Percentiles rank a stretch among this genome's conserved stretches.
Evolutionary conservation across 1,140 invertebrate species (phyloP).

Genomic region (Drosophila oshimai): DNA sequence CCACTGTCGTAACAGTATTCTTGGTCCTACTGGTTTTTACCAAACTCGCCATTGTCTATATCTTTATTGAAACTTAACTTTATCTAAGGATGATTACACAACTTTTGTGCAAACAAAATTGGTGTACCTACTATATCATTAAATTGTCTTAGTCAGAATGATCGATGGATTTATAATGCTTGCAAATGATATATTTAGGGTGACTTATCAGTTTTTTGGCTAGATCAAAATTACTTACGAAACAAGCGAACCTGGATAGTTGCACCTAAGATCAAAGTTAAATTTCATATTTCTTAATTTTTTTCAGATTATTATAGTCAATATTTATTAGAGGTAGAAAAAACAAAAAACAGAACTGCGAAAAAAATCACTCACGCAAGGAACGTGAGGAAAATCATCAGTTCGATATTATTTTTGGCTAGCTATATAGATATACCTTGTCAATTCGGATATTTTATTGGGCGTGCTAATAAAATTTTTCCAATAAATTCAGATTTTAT

Average conservation of each 20-base stretch:
- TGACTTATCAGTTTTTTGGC: conserved; percentile 16
- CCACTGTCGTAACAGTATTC: neutral
- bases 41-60: neutral
- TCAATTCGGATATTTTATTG: conserved; percentile 33
- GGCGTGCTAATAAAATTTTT: conserved; percentile 34
- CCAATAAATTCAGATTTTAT: conserved; percentile 4
- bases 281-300: neutral
- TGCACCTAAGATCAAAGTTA: neutral
- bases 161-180: conserved; percentile 29
- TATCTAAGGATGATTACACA: conserved; percentile 9
- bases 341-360: conserved; percentile 21
- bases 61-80: conserved; percentile 1
- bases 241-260: neutral
- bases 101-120: neutral
- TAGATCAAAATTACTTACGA: conserved; percentile 6
- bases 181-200: neutral
- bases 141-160: conserved; percentile 9
- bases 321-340: conserved; percentile 30
- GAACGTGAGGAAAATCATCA: conserved; percentile 13
- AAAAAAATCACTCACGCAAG: conserved; percentile 19
- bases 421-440: conserved; percentile 12
- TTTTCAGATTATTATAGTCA: conserved; percentile 21
- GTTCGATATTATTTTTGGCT: conserved; percentile 57
- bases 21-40: neutral
- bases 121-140: conserved; percentile 5